Evolutionary conservation across 2,113 vertebrate genomes (phyloP), one percentile per base, ranked within the genome.

Genomic region (Loxodonta africana): DNA sequence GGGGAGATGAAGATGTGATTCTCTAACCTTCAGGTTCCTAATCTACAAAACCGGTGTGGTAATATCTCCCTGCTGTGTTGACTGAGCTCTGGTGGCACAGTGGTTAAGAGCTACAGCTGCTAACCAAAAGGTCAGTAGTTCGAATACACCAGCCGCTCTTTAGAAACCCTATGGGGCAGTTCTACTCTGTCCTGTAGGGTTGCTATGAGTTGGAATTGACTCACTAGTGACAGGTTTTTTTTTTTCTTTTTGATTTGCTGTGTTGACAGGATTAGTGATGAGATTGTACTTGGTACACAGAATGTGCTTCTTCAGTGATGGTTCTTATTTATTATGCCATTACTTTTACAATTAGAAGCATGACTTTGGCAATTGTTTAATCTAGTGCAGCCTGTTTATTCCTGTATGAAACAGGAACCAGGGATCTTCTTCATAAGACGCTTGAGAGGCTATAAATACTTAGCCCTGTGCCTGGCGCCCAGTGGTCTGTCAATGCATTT

Each of bases 51-150:
- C 15, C 48, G n/a, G 20, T 0, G 0, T 5, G 33, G 26, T 0
- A 2, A 2, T 11, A 2, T 5, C 41, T 44, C 12, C 6, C 10
- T 15, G 53, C 8, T 0, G 48, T 18, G n/a, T 9, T 3, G 0
- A 17, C 51, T 8, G 51, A 53, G 51, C 51, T 12, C 12, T 53
- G 51, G 51, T 53, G 51, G 51, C 51, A 53, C 51, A 53, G 51
- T 37, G 37, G 37, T 37, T 37, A 37, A 37, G 37, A 37, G 37
- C 37, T 37, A 37, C 37, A 37, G 37, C 51, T 12, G 51, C 12
- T 53, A 12, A 53, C 51, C 51, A 53, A 53, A 53, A 53, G 51
- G 12, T 12, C 51, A 12, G 51, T 12, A 53, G 51, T 53, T 53
- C 51, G 12, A 53, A 53, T 53, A 7, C 51, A 53, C 51, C 51